A percentile compares a stretch with the other conserved stretches of the same genome.
Conservation (phyloP, 2,113 vertebrate species). For the Esox niger region DNA sequence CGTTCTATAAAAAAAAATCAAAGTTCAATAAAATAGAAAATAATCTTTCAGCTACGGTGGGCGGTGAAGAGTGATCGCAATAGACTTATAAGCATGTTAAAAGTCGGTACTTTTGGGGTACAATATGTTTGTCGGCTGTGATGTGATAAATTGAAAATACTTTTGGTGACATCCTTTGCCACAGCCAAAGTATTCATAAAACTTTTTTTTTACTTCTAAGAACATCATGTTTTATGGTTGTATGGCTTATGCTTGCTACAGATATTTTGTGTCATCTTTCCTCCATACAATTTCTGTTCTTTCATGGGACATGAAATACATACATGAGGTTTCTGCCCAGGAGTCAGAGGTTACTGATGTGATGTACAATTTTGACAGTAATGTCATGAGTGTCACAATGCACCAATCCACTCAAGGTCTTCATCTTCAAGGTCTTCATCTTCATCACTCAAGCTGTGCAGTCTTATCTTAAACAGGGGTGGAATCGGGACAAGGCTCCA, state of each 20-base stretch:
- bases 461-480: constrained; percentile 58
- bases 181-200: not conserved
- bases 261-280: not conserved
- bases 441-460: not conserved
- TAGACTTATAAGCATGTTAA: no score
- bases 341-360: constrained; percentile 5
- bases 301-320: not conserved
- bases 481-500: constrained; percentile 71
- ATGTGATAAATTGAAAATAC: not conserved
- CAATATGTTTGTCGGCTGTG: not conserved
- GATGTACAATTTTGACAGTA: not conserved
- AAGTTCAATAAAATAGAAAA: no score
- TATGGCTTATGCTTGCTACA: not conserved
- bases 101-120: no score
- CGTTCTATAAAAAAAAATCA: no score
- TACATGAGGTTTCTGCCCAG: not conserved
- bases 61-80: no score
- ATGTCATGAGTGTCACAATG: constrained; percentile 12
- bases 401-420: not conserved
- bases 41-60: no score
- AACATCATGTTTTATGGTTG: not conserved
- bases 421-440: no score
- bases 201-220: not conserved
- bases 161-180: not conserved
- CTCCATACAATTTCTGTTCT: constrained; percentile 18